Evolutionary conservation across 2,113 vertebrate species (phyloP).

Genomic region (Indri indri): DNA sequence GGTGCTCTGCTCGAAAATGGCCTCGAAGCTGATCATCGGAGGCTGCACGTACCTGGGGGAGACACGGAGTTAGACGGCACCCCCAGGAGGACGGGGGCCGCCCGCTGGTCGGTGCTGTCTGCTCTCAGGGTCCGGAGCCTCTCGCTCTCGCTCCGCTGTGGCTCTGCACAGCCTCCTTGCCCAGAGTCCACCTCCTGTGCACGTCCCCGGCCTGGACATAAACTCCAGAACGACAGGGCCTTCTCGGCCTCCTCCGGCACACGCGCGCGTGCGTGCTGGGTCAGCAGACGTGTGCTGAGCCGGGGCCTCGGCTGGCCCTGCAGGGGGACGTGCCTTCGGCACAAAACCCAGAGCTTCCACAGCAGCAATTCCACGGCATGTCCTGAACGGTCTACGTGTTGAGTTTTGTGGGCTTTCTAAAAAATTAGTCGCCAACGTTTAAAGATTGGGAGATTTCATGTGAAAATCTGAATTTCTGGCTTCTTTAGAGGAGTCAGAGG

Average conservation of each 20-base stretch:
- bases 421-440: background rate
- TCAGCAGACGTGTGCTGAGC: background rate
- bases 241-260: background rate
- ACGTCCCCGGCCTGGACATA: accelerated
- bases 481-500: background rate
- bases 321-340: accelerated
- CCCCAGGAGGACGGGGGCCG: accelerated
- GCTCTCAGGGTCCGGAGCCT: accelerated
- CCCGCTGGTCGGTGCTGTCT: accelerated
- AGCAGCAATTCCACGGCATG: accelerated
- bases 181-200: background rate
- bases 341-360: background rate
- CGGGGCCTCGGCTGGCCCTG: background rate
- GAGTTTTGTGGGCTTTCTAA: background rate
- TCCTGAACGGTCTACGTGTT: background rate
- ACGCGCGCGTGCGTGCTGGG: accelerated
- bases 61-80: accelerated
- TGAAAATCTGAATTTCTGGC: background rate
- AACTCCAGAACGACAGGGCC: background rate
- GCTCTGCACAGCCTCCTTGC: background rate
- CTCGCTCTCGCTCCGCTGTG: accelerated
- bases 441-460: background rate
- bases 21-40: conserved; percentile 94
- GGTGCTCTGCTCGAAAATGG: conserved; percentile 93
- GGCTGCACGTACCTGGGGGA: conserved; percentile 93